Evolutionary conservation across 23 tunicate species (phyloP).

Genomic region (Oikopleura albicans): DNA sequence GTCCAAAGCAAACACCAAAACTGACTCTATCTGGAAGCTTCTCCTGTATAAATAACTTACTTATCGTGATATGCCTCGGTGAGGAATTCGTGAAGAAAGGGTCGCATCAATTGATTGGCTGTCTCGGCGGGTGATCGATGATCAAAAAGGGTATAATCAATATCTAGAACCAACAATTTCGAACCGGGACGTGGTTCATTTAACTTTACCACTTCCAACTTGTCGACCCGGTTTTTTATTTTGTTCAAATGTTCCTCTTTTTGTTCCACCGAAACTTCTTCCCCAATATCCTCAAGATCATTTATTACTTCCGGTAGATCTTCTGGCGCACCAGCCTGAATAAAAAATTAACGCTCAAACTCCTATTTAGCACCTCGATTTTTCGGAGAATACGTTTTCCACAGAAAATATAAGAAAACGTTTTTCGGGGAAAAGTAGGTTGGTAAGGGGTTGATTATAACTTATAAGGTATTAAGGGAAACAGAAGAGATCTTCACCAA

Average conservation of each 20-base stretch:
- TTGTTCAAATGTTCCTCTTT: constrained; percentile 66
- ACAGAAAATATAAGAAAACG: too few relatives aligned
- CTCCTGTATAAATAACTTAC: too few relatives aligned
- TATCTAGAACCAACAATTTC: constrained; percentile 61
- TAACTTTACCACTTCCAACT: constrained; percentile 33
- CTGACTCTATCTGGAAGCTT: too few relatives aligned
- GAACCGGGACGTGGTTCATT: constrained; percentile 71
- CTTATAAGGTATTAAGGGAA: too few relatives aligned
- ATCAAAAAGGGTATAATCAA: constrained; percentile 78
- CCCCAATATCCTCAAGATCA: constrained; percentile 55
- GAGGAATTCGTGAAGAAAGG: constrained; percentile 72
- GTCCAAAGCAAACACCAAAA: too few relatives aligned
- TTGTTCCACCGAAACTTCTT: constrained; percentile 26
- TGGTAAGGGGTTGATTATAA: too few relatives aligned
- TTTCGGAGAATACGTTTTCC: too few relatives aligned
- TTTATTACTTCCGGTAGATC: constrained; percentile 54
- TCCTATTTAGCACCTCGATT: too few relatives aligned
- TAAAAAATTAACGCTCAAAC: not conserved
- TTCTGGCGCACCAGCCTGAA: constrained; percentile 29
- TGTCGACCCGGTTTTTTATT: constrained; percentile 38
- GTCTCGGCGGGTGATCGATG: constrained; percentile 73
- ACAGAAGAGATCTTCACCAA: too few relatives aligned
- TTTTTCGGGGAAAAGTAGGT: too few relatives aligned
- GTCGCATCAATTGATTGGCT: constrained; percentile 57
- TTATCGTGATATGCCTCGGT: constrained; percentile 37